Base-by-base conservation (phyloP, 2,113 vertebrate genomes). In the Nannobrachium achirus region DNA sequence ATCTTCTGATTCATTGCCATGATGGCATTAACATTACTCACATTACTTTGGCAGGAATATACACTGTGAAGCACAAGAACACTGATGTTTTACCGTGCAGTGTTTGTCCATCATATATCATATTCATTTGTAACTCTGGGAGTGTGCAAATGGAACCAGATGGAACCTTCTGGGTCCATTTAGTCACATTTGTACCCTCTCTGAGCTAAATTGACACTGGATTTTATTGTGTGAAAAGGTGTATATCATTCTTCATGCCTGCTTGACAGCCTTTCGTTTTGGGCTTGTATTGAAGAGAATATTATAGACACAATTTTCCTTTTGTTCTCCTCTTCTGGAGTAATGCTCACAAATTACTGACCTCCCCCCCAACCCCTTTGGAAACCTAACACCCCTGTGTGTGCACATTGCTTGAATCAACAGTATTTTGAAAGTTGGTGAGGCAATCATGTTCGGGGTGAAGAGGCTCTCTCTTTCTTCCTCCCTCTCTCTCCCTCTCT, bases 391-490 rank as follows among this genome's bases (percentile, higher is more conserved):
- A 74, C 84, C 51, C 59, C 63, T 73, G n/a, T 67, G 61, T 80
- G 80, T 71, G 71, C 71, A 74, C 70, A 71, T 77, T 76, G 79
- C 85, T 87, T 88, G 88, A 91, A 86, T 83, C 84, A 84, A 91
- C 89, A 87, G 84, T 61, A 78, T 84, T 90, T 85, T 84, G 60
- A 80, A 85, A 85, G 84, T 83, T 84, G 79, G 79, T 86, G 76
- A 88, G 86, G 78, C 80, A 84, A 81, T 84, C 81, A 78, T 66
- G 69, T 85, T 81, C 78, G 68, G 76, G 71, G 76, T 48, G 69
- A 78, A 86, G 75, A 80, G 6, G 10, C 58, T 48, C 73, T 40
- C 11, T 41, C 33, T 45, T 14, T 45, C 44, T 45, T 14, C 13
- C 44, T 52, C 15, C n/a, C 48, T 40, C 58, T 38, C 25, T 33